Evolutionary conservation across 1,140 invertebrate genomes (phyloP).

Genomic region (Goniozus legneri): DNA sequence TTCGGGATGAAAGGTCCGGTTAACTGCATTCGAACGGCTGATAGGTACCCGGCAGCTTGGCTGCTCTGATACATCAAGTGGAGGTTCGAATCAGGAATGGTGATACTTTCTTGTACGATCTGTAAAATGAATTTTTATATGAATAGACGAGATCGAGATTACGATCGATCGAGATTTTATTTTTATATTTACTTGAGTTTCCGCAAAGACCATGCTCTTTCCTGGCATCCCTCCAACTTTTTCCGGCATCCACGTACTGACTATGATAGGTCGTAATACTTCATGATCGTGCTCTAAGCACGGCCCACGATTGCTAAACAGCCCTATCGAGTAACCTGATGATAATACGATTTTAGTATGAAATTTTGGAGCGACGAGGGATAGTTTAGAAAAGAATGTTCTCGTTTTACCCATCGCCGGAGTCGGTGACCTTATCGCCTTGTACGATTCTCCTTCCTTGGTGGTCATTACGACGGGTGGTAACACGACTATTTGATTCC

Average conservation of each 20-base stretch:
- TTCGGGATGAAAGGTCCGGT: conserved; percentile 77
- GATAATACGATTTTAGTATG: background rate
- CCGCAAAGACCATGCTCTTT: conserved; percentile 78
- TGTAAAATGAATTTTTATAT: conserved; percentile 42
- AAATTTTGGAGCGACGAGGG: no score
- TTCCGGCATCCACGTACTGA: conserved; percentile 81
- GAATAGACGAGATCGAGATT: background rate
- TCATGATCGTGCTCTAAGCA: conserved; percentile 86
- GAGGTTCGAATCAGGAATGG: conserved; percentile 86
- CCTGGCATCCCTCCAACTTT: conserved; percentile 79
- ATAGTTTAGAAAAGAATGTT: no score
- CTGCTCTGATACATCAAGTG: conserved; percentile 92
- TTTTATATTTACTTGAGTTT: conserved; percentile 75
- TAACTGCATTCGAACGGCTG: conserved; percentile 86
- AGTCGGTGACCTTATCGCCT: conserved; percentile 46
- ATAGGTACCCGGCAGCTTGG: conserved; percentile 87
- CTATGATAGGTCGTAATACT: conserved; percentile 72
- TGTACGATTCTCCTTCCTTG: conserved; percentile 64
- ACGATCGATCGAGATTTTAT: no score
- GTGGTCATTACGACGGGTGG: conserved; percentile 83
- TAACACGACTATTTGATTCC: conserved; percentile 93
- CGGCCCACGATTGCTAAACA: conserved; percentile 59
- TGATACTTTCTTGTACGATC: conserved; percentile 92
- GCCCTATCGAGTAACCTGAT: conserved; percentile 59
- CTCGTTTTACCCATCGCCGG: conserved; percentile 46